These are phyloP conservation scores for Ruditapes philippinarum DNA, from an alignment of 1,140 invertebrate species.

Conservation along the genomic window DNA sequence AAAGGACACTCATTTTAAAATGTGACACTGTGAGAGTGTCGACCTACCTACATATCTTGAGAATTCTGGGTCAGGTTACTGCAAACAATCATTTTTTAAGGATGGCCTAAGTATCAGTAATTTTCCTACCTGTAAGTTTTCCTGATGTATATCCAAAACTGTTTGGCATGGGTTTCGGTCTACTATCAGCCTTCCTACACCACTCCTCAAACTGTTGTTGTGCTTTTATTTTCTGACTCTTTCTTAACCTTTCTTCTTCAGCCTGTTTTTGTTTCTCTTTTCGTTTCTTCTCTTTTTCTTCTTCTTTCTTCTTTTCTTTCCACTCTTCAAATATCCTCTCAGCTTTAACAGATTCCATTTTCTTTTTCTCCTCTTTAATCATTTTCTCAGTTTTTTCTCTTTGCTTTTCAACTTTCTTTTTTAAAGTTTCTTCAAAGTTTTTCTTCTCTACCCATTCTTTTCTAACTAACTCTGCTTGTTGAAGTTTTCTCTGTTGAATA, in stretches of 20 bases:
- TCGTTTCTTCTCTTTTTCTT: conserved; percentile 74
- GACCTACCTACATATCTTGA: too few relatives aligned
- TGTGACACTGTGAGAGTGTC: too few relatives aligned
- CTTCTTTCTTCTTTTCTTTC: conserved; percentile 75
- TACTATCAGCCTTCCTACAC: conserved; percentile 73
- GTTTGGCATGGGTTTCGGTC: conserved; percentile 78
- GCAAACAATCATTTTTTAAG: too few relatives aligned
- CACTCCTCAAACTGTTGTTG: conserved; percentile 79
- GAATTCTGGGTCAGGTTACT: too few relatives aligned
- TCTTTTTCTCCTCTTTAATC: conserved; percentile 74
- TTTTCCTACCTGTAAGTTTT: conserved; percentile 79
- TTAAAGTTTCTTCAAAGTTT: conserved; percentile 72
- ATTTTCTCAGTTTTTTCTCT: conserved; percentile 72
- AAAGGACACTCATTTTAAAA: too few relatives aligned
- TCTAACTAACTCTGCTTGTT: conserved; percentile 70
- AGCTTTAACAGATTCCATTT: conserved; percentile 72
- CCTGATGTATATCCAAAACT: conserved; percentile 80
- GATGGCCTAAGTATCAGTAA: too few relatives aligned
- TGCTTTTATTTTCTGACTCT: conserved; percentile 71
- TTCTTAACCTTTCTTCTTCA: conserved; percentile 69
- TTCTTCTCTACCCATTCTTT: conserved; percentile 79
- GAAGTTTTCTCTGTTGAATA: conserved; percentile 70
- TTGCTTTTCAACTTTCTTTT: conserved; percentile 74
- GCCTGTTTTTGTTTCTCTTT: conserved; percentile 72
- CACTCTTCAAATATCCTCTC: conserved; percentile 78